Conservation (phyloP, 1,140 invertebrate genomes). For the Hesperophylax magnus region DNA sequence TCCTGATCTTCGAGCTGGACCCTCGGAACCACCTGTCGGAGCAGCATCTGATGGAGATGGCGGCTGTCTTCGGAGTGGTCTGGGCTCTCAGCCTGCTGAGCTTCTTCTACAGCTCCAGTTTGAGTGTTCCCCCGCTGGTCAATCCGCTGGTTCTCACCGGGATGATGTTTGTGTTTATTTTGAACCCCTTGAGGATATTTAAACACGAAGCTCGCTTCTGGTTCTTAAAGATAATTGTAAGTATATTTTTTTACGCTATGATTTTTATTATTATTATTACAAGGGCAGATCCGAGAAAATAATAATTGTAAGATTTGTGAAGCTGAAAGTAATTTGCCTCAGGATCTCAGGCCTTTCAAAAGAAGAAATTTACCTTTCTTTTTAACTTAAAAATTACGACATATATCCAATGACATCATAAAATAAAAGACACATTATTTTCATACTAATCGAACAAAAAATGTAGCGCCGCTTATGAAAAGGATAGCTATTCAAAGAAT, state of each 20-base stretch:
- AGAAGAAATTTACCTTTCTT: too few relatives aligned
- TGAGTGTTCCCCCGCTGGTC: constrained; percentile 93
- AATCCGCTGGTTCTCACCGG: constrained; percentile 90
- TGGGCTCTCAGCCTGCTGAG: constrained; percentile 91
- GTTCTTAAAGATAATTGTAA: constrained; percentile 83
- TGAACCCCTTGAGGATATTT: constrained; percentile 95
- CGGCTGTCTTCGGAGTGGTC: constrained; percentile 94
- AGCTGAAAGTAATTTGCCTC: too few relatives aligned
- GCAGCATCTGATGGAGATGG: constrained; percentile 97
- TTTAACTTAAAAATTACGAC: too few relatives aligned
- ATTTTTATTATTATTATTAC: too few relatives aligned
- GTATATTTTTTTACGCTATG: constrained; percentile 59
- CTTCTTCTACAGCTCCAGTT: constrained; percentile 84
- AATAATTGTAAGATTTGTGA: too few relatives aligned
- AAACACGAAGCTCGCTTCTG: constrained; percentile 92
- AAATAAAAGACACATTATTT: too few relatives aligned
- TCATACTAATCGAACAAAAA: too few relatives aligned
- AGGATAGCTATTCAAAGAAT: too few relatives aligned
- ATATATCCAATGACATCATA: too few relatives aligned
- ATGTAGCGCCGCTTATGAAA: too few relatives aligned
- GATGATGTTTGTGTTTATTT: constrained; percentile 90
- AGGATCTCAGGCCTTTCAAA: too few relatives aligned
- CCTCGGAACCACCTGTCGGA: constrained; percentile 97
- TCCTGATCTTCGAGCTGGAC: constrained; percentile 98
- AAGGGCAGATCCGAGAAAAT: too few relatives aligned